Percentiles rank a stretch among this genome's conserved stretches.
phyloP scores from a whole-genome alignment of 2,888 invertebrate species.

The Punctoribates punctum region DNA sequence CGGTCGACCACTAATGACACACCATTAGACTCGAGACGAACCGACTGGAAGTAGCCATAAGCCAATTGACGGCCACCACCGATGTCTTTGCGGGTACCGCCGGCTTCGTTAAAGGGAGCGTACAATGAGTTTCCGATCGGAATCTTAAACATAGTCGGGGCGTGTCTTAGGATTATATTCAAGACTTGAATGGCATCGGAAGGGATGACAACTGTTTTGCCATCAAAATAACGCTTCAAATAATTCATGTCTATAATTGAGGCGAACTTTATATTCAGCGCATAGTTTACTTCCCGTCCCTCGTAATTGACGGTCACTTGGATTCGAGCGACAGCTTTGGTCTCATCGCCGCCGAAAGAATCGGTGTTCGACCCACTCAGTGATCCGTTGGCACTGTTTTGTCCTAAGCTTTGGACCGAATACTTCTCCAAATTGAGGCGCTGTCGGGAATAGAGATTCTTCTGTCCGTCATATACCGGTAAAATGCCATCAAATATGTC shows the following conservation, averaged over 20 bases:
- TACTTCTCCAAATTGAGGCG: neutral
- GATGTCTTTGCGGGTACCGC: neutral
- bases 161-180: constrained; percentile 38
- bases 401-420: neutral
- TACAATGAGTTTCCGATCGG: constrained; percentile 39
- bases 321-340: neutral
- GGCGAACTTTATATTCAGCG: constrained; percentile 34
- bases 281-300: neutral
- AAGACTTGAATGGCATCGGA: constrained; percentile 33
- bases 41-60: constrained; percentile 44
- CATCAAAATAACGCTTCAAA: constrained; percentile 19
- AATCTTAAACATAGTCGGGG: constrained; percentile 10
- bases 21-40: constrained; percentile 35
- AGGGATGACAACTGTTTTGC: neutral
- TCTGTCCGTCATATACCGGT: constrained; percentile 40
- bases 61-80: constrained; percentile 40
- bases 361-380: no score
- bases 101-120: constrained; percentile 1
- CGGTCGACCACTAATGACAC: constrained; percentile 38
- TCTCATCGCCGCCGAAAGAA: neutral
- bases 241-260: constrained; percentile 24
- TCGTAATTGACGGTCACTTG: constrained; percentile 6
- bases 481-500: constrained; percentile 15
- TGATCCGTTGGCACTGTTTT: neutral
- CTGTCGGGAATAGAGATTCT: constrained; percentile 31